These are phyloP conservation scores for Agrotis ipsilon DNA, from an alignment of 2,888 invertebrate genomes.

Conservation along the genomic window DNA sequence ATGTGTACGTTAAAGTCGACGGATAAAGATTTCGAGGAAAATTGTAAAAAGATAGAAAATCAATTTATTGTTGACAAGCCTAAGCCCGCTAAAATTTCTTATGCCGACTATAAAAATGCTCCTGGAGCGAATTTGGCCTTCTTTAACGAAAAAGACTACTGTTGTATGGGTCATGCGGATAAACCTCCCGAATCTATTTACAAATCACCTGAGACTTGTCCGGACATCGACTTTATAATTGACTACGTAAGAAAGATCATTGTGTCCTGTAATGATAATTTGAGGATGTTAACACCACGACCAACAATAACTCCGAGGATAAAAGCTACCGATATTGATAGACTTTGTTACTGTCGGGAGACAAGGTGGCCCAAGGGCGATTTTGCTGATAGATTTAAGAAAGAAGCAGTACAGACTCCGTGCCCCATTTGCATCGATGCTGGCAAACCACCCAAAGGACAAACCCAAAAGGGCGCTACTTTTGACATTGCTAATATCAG, in stretches of 20 bases:
- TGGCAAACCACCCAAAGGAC: constrained; percentile 68
- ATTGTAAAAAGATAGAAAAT: constrained; percentile 81
- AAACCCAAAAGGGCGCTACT: constrained; percentile 62
- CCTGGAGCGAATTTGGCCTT: constrained; percentile 83
- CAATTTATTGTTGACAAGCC: constrained; percentile 77
- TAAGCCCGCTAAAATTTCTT: constrained; percentile 71
- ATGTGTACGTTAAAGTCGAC: constrained; percentile 87
- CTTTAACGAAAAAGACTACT: constrained; percentile 83
- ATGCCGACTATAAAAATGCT: constrained; percentile 85
- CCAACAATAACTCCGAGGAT: constrained; percentile 82
- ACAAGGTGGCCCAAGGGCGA: constrained; percentile 82
- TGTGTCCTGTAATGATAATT: constrained; percentile 87
- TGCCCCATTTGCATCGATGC: constrained; percentile 82
- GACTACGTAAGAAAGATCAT: constrained; percentile 87
- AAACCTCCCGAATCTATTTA: constrained; percentile 84
- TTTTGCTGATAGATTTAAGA: constrained; percentile 82
- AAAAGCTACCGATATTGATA: constrained; percentile 87
- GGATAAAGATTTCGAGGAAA: constrained; percentile 81
- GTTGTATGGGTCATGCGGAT: constrained; percentile 83
- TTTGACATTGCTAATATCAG: constrained; percentile 85
- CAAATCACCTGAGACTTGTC: constrained; percentile 83
- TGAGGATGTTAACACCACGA: constrained; percentile 87
- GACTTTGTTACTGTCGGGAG: constrained; percentile 85
- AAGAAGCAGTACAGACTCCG: constrained; percentile 77
- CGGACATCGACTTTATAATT: constrained; percentile 82